Conservation (phyloP, 1,140 invertebrate species). For the Araneus ventricosus region DNA sequence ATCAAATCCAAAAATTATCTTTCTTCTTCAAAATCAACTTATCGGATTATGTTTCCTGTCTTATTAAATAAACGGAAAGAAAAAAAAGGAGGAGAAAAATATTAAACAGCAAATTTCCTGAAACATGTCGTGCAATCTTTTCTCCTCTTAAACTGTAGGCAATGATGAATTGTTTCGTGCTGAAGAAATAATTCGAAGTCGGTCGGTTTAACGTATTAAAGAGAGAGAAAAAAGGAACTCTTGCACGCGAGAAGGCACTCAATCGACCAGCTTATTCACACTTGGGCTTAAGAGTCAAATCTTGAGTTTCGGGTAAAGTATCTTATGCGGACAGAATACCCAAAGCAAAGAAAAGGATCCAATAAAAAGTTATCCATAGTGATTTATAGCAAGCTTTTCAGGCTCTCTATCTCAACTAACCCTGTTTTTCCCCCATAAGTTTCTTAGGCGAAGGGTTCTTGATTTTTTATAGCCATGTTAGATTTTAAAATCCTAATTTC, state of each 20-base stretch:
- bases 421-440: too few relatives aligned
- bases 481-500: too few relatives aligned
- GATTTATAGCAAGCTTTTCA: background rate
- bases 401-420: background rate
- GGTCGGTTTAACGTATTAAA: slow-evolving; percentile 29
- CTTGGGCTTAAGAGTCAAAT: background rate
- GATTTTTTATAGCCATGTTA: too few relatives aligned
- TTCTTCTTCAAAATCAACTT: too few relatives aligned
- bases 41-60: too few relatives aligned
- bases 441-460: too few relatives aligned
- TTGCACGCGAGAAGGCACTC: background rate
- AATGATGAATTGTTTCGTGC: slow-evolving; percentile 6
- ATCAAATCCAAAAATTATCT: too few relatives aligned
- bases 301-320: background rate
- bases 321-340: background rate
- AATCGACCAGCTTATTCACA: slow-evolving; percentile 18
- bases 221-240: background rate
- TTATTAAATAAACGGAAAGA: background rate
- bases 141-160: background rate
- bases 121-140: background rate
- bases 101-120: background rate
- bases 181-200: background rate
- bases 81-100: background rate
- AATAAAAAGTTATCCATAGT: background rate
- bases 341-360: background rate